Evolutionary conservation across 1,140 invertebrate genomes (phyloP).

Genomic region (Yoshiicerus persimilis): DNA sequence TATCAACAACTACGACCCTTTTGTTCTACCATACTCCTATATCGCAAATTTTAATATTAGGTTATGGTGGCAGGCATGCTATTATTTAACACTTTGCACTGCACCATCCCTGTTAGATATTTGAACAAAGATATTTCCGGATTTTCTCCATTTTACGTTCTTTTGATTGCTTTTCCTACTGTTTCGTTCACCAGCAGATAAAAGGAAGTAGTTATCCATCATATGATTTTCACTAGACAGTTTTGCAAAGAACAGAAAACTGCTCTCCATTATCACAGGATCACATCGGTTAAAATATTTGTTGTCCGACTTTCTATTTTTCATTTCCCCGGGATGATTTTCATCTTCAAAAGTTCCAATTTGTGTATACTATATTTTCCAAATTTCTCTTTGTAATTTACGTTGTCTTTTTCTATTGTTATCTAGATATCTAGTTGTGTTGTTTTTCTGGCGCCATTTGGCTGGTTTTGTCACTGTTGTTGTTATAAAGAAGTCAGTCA

Average conservation of each 20-base stretch:
- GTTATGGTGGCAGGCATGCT: background rate
- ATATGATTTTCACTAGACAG: background rate
- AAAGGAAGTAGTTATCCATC: background rate
- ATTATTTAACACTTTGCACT: background rate
- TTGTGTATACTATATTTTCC: no score
- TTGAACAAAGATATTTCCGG: background rate
- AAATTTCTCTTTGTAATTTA: background rate
- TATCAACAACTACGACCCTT: no score
- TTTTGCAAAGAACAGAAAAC: background rate
- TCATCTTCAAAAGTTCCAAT: background rate
- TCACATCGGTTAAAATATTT: background rate
- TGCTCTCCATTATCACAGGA: no score
- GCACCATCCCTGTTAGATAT: no score
- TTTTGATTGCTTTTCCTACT: background rate
- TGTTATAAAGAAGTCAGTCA: no score
- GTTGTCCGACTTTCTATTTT: background rate
- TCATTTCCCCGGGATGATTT: background rate
- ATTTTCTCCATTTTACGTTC: background rate
- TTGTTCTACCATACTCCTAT: background rate
- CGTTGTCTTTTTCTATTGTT: background rate
- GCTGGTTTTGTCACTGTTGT: no score
- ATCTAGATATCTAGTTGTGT: background rate
- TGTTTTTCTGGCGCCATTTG: background rate
- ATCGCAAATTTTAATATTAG: background rate
- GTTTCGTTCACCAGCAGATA: background rate